Evolutionary conservation across 2,797 vertebrate species (phyloP).

Genomic region (Ispidina lecontei): DNA sequence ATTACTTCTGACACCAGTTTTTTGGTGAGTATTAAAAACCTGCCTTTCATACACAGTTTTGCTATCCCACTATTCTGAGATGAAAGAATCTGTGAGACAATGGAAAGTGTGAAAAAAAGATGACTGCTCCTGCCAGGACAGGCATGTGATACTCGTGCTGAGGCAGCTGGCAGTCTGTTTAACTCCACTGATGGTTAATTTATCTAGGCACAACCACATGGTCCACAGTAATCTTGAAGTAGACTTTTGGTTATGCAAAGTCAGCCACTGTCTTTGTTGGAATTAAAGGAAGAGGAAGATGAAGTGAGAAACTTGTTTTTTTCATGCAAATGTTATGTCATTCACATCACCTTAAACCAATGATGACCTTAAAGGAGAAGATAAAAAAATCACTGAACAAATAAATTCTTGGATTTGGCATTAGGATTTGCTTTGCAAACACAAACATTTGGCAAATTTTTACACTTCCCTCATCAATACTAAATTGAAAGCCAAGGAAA

Average conservation of each 20-base stretch:
- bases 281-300: conserved; percentile 6
- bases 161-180: not conserved
- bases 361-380: not conserved
- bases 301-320: not conserved
- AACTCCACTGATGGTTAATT: not conserved
- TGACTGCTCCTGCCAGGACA: not conserved
- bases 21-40: not conserved
- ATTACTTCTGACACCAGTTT: not conserved
- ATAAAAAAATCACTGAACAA: not conserved
- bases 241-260: not conserved
- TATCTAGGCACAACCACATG: not conserved
- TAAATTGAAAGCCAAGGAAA: not conserved
- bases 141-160: not conserved
- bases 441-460: not conserved
- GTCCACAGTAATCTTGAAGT: not conserved
- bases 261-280: not conserved
- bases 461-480: not conserved
- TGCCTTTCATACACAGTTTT: not conserved
- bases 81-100: not conserved
- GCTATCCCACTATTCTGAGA: not conserved
- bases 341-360: not conserved
- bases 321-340: not conserved
- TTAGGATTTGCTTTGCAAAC: not conserved
- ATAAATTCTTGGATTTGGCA: not conserved
- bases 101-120: not conserved